Conservation (phyloP, 1,140 invertebrate genomes). For the Drosophila tropicalis region DNA sequence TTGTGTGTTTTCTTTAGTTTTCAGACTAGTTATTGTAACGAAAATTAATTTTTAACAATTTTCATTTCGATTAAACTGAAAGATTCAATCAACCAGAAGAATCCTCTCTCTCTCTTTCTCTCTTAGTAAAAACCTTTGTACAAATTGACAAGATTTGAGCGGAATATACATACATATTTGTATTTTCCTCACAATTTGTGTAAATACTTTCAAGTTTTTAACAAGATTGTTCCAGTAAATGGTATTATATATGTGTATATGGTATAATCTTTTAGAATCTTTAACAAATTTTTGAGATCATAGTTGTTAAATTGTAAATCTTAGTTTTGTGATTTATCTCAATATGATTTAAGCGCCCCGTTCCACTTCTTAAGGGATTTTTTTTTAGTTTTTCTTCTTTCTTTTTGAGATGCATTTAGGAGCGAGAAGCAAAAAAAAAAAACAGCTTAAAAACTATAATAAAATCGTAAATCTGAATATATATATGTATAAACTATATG, state of each 20-base stretch:
- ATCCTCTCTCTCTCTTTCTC: no score
- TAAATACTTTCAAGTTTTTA: no score
- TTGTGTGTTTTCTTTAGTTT: background rate
- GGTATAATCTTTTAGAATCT: background rate
- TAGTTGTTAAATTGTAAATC: background rate
- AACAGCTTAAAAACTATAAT: background rate
- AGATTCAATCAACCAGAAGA: no score
- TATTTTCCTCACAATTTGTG: no score
- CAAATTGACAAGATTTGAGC: no score
- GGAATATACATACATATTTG: no score
- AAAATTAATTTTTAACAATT: no score
- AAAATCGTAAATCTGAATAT: background rate
- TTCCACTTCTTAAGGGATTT: background rate
- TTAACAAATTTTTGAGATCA: conserved; percentile 14
- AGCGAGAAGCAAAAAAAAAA: background rate
- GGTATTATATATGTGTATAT: background rate
- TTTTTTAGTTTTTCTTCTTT: background rate
- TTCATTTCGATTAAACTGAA: no score
- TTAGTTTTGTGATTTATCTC: background rate
- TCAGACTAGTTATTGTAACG: background rate
- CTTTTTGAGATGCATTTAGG: background rate
- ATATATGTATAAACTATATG: background rate
- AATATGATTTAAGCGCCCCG: background rate
- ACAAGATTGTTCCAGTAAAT: no score
- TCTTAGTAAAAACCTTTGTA: no score